phyloP scores from a whole-genome alignment of 2,888 invertebrate species.

The Aporophyla lueneburgensis region DNA sequence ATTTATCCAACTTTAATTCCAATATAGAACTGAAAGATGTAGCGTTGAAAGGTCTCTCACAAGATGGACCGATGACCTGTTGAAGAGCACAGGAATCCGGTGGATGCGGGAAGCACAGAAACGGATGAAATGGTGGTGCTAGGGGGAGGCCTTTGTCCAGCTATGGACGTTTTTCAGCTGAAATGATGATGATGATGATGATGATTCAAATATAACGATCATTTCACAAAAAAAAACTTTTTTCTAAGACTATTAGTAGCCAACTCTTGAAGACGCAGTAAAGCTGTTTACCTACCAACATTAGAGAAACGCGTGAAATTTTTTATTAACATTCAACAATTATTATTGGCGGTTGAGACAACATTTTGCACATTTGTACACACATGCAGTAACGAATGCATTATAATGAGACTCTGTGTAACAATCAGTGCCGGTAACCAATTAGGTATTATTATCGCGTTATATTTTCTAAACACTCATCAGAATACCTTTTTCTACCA shows the following conservation, averaged over 20 bases:
- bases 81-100: too few relatives aligned
- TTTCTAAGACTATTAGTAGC: not conserved
- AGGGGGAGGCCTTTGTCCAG: too few relatives aligned
- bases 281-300: slow-evolving; percentile 19
- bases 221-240: not conserved
- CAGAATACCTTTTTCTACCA: slow-evolving; percentile 25
- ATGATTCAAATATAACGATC: not conserved
- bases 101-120: too few relatives aligned
- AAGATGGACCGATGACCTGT: too few relatives aligned
- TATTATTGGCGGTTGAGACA: slow-evolving; percentile 59
- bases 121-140: too few relatives aligned
- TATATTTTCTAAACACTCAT: slow-evolving; percentile 56
- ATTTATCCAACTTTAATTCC: not conserved
- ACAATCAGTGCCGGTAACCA: slow-evolving; percentile 59
- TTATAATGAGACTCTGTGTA: slow-evolving; percentile 59
- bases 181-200: too few relatives aligned
- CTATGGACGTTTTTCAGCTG: too few relatives aligned
- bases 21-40: not conserved
- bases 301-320: slow-evolving; percentile 30
- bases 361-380: slow-evolving; percentile 52
- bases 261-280: not conserved
- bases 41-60: too few relatives aligned
- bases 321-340: slow-evolving; percentile 58
- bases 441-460: slow-evolving; percentile 55
- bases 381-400: slow-evolving; percentile 60